Base-by-base conservation (phyloP, 2,888 invertebrate genomes). In the Danaus chrysippus region DNA sequence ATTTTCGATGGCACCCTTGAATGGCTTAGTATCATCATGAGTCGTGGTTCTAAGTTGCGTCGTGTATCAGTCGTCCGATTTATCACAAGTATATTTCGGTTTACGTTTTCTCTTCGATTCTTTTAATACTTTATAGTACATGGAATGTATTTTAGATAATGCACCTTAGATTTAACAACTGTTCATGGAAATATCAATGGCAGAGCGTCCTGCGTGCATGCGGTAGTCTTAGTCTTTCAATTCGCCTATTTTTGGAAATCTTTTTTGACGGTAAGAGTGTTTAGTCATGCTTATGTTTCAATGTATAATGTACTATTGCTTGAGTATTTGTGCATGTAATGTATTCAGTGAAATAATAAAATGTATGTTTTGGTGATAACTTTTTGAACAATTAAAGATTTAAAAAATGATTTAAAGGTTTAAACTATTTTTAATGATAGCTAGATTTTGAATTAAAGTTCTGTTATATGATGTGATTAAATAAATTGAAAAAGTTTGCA, bases 21-120 rank as follows among this genome's bases (percentile, higher is more conserved):
- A 91, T 91, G 91, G 90, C 90, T 90, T 89, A 81, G 84, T 87
- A 86, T 84, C 81, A 88, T 83, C 82, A 86, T 80, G 79, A 76
- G 79, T 85, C 81, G 84, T 84, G 76, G 78, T 84, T 76, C 83
- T 77, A 78, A 81, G 81, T 77, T 64, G 66, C 71, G 79, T 79
- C 81, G 79, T 78, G 78, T 79, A 77, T 80, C 82, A 79, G 78
- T 84, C 83, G 83, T 81, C 81, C 78, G 76, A 74, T 74, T 76
- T 76, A 78, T 83, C 82, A 86, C 85, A 76, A 74, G 77, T 81
- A 81, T 82, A 72, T 81, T 83, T 86, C 84, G 86, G 84, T 83
- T 83, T 83, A 76, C 74, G 77, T 83, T 74, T 81, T 83, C 79
- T 82, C 81, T 83, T 84, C 77, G 76, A 77, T 74, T 78, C 23